A percentile compares a stretch with the other conserved stretches of the same genome.
Conservation (phyloP, 2,113 vertebrate genomes). For the Cyanoderma ruficeps region DNA sequence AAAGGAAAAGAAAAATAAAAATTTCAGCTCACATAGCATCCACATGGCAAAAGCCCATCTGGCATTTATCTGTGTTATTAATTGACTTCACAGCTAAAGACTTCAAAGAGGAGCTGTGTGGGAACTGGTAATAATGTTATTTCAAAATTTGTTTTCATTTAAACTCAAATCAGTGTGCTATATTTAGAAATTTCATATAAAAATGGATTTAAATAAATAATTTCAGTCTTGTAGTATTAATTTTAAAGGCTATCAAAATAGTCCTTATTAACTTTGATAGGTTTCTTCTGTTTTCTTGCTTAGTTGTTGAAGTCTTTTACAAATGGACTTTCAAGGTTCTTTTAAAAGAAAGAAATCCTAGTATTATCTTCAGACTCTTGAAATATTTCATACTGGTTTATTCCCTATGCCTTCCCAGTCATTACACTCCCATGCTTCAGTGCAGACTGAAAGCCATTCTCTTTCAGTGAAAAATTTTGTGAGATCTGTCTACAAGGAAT, state of each 20-base stretch:
- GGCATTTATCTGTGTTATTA: constrained; percentile 31
- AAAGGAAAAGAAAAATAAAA: not conserved
- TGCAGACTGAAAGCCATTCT: not conserved
- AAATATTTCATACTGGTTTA: not conserved
- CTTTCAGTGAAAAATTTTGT: not conserved
- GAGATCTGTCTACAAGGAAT: not conserved
- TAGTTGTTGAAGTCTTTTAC: not conserved
- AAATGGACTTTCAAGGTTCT: not conserved
- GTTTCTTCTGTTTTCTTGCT: not conserved
- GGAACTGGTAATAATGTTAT: not conserved
- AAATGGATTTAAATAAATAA: not conserved
- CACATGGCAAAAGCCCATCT: constrained; percentile 9
- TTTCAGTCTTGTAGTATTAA: not conserved
- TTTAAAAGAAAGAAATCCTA: not conserved
- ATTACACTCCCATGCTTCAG: not conserved
- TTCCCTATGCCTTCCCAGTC: not conserved
- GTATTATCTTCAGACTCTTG: not conserved
- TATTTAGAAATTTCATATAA: not conserved
- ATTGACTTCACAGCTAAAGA: constrained; percentile 26
- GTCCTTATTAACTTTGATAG: not conserved
- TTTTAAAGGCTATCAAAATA: not conserved
- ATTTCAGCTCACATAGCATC: not conserved
- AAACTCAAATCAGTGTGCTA: not conserved
- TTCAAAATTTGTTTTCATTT: constrained; percentile 25
- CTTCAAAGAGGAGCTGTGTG: constrained; percentile 12